Evolutionary conservation across 2,888 invertebrate species (phyloP), one percentile per base, ranked within the genome.

Genomic region (Ganaspis brasiliensis): DNA sequence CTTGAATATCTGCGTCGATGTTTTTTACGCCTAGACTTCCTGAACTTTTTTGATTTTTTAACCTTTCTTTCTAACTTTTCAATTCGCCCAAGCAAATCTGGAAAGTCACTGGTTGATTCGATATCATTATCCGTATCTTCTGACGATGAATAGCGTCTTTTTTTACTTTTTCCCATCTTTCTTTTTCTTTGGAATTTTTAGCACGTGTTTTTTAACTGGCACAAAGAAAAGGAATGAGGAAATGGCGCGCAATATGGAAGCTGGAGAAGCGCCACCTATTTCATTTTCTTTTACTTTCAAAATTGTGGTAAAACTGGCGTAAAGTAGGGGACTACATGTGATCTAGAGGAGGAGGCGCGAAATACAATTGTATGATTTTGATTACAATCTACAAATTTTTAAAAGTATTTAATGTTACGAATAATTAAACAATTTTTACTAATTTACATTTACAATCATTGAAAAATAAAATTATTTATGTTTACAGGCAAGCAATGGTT

Each of bases 401-500:
- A n/a, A n/a, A n/a, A n/a, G n/a, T n/a, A n/a, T n/a, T n/a, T n/a
- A n/a, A n/a, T n/a, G n/a, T n/a, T n/a, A n/a, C n/a, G n/a, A n/a
- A n/a, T n/a, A n/a, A n/a, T n/a, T n/a, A n/a, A n/a, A n/a, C n/a
- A n/a, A n/a, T n/a, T n/a, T n/a, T n/a, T n/a, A n/a, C n/a, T n/a
- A n/a, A n/a, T n/a, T n/a, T n/a, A n/a, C n/a, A n/a, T n/a, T n/a
- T n/a, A n/a, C n/a, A n/a, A n/a, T n/a, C n/a, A n/a, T n/a, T n/a
- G n/a, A n/a, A n/a, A n/a, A n/a, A n/a, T n/a, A n/a, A n/a, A n/a
- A n/a, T n/a, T 56, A 56, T 24, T 24, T 56, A 40, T 52, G 40
- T n/a, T n/a, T n/a, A 26, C 56, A 74, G 74, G 74, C 74, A 49
- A 57, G 57, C 10, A 19, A 0, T 61, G 74, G 74, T 5, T 74